Conservation (phyloP, 2,113 vertebrate species). For the Sardina pilchardus region DNA sequence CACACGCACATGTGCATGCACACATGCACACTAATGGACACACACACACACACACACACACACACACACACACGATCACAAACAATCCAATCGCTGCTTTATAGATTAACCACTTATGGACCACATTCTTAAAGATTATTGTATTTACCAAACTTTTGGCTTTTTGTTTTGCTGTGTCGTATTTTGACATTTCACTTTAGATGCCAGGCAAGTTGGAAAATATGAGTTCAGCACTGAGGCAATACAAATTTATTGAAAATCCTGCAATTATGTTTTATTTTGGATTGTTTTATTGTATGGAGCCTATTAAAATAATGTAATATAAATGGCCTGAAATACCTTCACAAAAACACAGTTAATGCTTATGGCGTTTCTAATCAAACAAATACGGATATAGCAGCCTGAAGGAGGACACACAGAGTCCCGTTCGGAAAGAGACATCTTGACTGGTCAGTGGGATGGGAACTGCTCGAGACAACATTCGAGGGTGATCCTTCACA, state of each 20-base stretch:
- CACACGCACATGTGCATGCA: neutral
- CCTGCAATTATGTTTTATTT: slow-evolving; percentile 4
- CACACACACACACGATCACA: neutral
- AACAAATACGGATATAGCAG: neutral
- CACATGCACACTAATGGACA: neutral
- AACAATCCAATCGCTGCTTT: neutral
- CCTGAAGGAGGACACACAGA: neutral
- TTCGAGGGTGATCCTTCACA: neutral
- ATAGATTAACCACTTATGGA: neutral
- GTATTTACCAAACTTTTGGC: neutral
- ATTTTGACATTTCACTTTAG: neutral
- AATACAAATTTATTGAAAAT: neutral
- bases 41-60: neutral
- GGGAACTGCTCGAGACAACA: neutral
- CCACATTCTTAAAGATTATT: slow-evolving; percentile 4
- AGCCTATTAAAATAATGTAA: neutral
- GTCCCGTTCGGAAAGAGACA: neutral
- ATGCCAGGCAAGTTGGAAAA: slow-evolving; percentile 2
- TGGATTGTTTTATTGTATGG: neutral
- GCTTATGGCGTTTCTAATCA: neutral
- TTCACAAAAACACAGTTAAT: neutral
- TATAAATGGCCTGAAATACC: neutral
- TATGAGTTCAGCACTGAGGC: neutral
- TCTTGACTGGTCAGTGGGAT: neutral
- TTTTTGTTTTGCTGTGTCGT: neutral